Evolutionary conservation across 2,113 vertebrate genomes (phyloP), one percentile per base, ranked within the genome.

Genomic region (Brachypodius melanocephalos): DNA sequence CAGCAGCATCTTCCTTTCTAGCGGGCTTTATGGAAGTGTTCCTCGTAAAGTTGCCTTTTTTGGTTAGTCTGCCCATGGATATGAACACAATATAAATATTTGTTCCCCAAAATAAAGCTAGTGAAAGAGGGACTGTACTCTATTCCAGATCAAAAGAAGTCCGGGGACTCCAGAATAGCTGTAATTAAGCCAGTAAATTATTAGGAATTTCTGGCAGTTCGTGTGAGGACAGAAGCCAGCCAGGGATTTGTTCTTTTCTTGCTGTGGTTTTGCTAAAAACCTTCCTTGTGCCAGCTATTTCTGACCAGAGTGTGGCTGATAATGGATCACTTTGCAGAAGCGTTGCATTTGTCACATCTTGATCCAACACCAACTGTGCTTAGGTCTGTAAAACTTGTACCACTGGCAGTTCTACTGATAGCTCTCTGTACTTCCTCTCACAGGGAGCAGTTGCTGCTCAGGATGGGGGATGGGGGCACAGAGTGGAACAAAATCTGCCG

Each of bases 111-210:
- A 85, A 84, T 73, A 67, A 89, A 88, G 45, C 21, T 74, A 26
- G 26, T 16, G 67, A n/a, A 77, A 31, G 34, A 68, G 46, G 28
- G 38, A 6, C 59, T 77, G 34, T 38, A 24, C 58, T 80, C 38
- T 6, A 7, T 58, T 90, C 65, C 59, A 43, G 28, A 43, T 77
- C 83, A 36, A 5, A 77, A 83, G 34, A 20, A 38, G 32, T 80
- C 38, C 2, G 24, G 52, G 68, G 85, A 77, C 46, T 80, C 57
- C 45, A 71, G 89, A 74, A 21, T 42, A 90, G 40, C 73, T 68
- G 76, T 92, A 82, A 75, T 79, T 75, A 87, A 81, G 73, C 31
- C 86, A 95, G 22, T 75, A 84, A 89, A 32, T 95, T 81, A 72
- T 61, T 81, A 59, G 72, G 84, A 71, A 45, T 92, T 93, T 83